phyloP scores from a whole-genome alignment of 2,888 invertebrate species.

The Lasioglossum morio region DNA sequence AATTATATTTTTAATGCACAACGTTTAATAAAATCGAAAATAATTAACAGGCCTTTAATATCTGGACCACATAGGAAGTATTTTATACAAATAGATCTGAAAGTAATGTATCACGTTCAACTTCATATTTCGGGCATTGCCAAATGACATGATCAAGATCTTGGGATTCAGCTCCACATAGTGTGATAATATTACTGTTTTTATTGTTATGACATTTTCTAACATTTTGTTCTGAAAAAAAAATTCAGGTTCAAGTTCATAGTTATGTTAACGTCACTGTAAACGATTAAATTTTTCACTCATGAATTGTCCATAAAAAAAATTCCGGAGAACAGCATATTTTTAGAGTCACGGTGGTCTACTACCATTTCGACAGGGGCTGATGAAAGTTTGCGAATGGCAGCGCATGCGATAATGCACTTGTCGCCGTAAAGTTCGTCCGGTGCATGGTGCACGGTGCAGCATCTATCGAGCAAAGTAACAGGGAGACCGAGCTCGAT shows the following conservation, averaged over 20 bases:
- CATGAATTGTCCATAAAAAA: not conserved
- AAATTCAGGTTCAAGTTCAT: not conserved
- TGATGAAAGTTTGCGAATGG: slow-evolving; percentile 1
- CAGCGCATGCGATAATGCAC: slow-evolving; percentile 16
- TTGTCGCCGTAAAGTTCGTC: not conserved
- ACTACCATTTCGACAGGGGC: not conserved
- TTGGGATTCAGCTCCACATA: too few species aligned
- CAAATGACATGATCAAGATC: too few species aligned
- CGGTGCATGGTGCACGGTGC: slow-evolving; percentile 17
- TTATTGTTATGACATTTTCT: not conserved
- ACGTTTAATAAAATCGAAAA: too few species aligned
- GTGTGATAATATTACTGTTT: too few species aligned
- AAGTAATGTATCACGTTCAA: too few species aligned
- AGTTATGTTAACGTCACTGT: not conserved
- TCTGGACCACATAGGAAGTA: too few species aligned
- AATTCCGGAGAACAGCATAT: not conserved
- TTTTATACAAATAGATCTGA: too few species aligned
- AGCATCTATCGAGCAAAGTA: slow-evolving; percentile 26
- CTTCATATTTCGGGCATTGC: too few species aligned
- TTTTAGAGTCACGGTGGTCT: not conserved
- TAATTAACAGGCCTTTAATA: too few species aligned
- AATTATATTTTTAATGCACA: too few species aligned
- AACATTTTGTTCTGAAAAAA: not conserved
- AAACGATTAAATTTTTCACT: not conserved
- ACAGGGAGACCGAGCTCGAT: slow-evolving; percentile 37